Conservation (phyloP, 37 sponge, comb jelly and placozoan genomes). For the Chondrosia reniformis region DNA sequence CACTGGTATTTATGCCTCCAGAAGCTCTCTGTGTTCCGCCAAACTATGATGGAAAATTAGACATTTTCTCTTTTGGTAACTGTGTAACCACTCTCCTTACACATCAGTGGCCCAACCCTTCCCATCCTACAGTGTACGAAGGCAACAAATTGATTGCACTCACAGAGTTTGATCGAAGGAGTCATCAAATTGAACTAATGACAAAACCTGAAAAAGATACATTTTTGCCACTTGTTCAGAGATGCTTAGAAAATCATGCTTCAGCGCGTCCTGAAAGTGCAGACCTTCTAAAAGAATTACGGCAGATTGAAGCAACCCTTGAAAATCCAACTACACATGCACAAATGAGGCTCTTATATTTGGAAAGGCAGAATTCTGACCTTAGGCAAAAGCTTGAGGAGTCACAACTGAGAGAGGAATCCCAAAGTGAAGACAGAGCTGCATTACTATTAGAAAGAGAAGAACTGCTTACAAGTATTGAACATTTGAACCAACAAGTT, state of each 20-base stretch:
- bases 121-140: background rate
- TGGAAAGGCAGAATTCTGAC: too few species aligned
- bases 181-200: background rate
- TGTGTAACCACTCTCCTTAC: background rate
- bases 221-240: background rate
- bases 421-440: too few species aligned
- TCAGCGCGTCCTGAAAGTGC: background rate
- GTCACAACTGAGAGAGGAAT: too few species aligned
- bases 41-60: background rate
- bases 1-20: conserved; percentile 7
- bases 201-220: background rate
- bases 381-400: too few species aligned
- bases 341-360: too few species aligned
- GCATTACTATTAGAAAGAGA: too few species aligned
- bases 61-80: conserved; percentile 15
- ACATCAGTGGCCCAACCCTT: conserved; percentile 1
- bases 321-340: background rate
- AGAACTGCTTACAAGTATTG: too few species aligned
- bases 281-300: background rate
- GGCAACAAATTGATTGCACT: background rate
- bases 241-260: background rate
- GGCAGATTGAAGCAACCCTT: background rate
- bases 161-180: conserved; percentile 5
- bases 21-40: background rate
- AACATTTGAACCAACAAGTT: too few species aligned